Evolutionary conservation across 1,140 invertebrate species (phyloP), one percentile per base, ranked within the genome.

Genomic region (Rhopalosiphum maidis): DNA sequence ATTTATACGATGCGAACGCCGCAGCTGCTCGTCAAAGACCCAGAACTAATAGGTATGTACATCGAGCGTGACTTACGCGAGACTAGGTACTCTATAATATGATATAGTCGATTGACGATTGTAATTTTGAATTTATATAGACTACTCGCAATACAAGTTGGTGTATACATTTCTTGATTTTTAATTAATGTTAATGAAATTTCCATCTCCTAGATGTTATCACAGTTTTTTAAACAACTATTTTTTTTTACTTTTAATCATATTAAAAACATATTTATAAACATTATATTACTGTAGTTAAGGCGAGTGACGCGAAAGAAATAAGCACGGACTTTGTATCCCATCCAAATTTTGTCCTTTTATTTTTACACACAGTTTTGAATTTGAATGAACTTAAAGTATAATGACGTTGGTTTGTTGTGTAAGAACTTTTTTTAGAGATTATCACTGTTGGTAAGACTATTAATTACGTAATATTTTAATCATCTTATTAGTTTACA

Each of bases 21-120:
- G 1, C 87, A 88, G 60, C 68, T 94, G 18, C 51, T 95, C n/a
- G 55, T 94, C 25, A 94, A 95, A 68, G 96, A 96, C 93, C 95
- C 95, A 1, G 94, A 95, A 46, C 43, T 95, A 2, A 94, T 95
- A 25, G 94, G 94, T 90, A 93, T 93, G 60, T 68, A 48, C 48
- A n/a, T n/a, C 60, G n/a, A 18, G 22, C 22, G 51, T 22, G 30
- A n/a, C 25, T 46, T 30, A 25, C 0, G 43, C 25, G 83, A 83
- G 22, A 83, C 21, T 6, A n/a, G n/a, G n/a, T n/a, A 37, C 6
- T 82, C 22, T 6, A 22, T 22, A n/a, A 37, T 35, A 21, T 35
- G 48, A 51, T 15, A 55, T 15, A 30, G 11, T 3, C 60, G 4
- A 18, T 6, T 7, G 60, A 6, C 11, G 25, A 68, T 68, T 68